These are phyloP conservation scores for Ryuthela nishihirai DNA, from an alignment of 2,888 invertebrate species.

Conservation along the genomic window DNA sequence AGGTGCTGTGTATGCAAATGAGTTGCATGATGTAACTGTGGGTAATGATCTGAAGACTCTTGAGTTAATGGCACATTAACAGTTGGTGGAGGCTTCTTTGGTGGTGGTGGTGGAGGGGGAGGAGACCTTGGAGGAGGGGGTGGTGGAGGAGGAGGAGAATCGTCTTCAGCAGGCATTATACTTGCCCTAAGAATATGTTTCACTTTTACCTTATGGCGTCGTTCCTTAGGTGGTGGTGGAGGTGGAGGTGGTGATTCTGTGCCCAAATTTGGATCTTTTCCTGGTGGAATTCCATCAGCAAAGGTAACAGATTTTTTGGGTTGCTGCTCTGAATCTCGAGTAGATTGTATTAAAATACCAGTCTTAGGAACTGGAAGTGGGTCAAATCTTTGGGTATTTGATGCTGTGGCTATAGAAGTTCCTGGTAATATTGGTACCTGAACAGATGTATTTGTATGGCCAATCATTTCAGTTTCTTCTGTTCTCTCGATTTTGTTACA, in stretches of 20 bases:
- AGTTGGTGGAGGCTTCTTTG: conserved; percentile 8
- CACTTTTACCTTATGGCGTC: conserved; percentile 31
- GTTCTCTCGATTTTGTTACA: too few relatives aligned
- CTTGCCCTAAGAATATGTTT: conserved; percentile 21
- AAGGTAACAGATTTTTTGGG: conserved; percentile 42
- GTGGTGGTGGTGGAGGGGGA: conserved; percentile 28
- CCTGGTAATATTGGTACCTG: neutral
- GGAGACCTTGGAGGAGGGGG: conserved; percentile 19
- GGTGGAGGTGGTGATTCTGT: conserved; percentile 32
- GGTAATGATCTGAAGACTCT: neutral
- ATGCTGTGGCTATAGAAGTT: conserved; percentile 4
- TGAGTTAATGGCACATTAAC: conserved; percentile 7
- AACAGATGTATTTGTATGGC: neutral
- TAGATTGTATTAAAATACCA: conserved; percentile 39
- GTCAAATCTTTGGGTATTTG: conserved; percentile 7
- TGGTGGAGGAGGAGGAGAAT: conserved; percentile 21
- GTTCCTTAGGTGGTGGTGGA: conserved; percentile 29
- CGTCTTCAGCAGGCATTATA: neutral
- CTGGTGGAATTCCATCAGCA: conserved; percentile 41
- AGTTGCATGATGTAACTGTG: conserved; percentile 1
- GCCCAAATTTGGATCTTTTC: conserved; percentile 30
- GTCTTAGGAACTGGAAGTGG: conserved; percentile 36
- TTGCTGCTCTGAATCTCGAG: conserved; percentile 25
- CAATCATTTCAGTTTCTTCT: neutral
- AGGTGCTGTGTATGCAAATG: conserved; percentile 19